Conservation (phyloP, 1,140 invertebrate genomes). For the Nixonia krombeini region DNA sequence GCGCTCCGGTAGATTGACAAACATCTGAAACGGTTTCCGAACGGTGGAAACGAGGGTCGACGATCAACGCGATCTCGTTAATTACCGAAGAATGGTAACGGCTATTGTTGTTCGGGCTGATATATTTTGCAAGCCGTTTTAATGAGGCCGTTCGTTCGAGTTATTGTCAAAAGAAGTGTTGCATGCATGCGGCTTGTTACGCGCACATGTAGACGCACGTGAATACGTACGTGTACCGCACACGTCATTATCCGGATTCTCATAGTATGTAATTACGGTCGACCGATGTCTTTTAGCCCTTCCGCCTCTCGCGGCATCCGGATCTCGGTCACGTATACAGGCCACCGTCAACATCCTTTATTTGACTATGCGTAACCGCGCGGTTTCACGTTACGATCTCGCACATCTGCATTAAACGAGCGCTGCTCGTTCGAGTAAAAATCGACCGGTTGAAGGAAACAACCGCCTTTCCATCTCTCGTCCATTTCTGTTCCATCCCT, state of each 20-base stretch:
- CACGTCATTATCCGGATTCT: slow-evolving; percentile 44
- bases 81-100: not conserved
- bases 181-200: slow-evolving; percentile 19
- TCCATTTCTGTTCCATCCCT: no score
- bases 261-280: slow-evolving; percentile 57
- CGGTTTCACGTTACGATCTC: slow-evolving; percentile 27
- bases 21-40: no score
- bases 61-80: not conserved
- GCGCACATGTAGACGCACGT: slow-evolving; percentile 11
- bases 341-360: slow-evolving; percentile 24
- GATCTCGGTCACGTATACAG: slow-evolving; percentile 28
- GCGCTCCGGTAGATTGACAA: no score
- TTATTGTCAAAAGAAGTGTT: slow-evolving; percentile 13
- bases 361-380: slow-evolving; percentile 38
- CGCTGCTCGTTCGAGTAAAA: slow-evolving; percentile 12
- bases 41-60: not conserved
- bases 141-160: slow-evolving; percentile 7
- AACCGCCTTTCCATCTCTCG: no score
- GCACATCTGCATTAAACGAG: slow-evolving; percentile 38
- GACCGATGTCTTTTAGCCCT: slow-evolving; percentile 54
- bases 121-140: not conserved
- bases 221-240: slow-evolving; percentile 12
- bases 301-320: slow-evolving; percentile 49
- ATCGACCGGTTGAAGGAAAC: no score
- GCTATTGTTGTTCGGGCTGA: not conserved